phyloP scores from a whole-genome alignment of 1,140 invertebrate genomes.

The Procambarus virginalis region DNA sequence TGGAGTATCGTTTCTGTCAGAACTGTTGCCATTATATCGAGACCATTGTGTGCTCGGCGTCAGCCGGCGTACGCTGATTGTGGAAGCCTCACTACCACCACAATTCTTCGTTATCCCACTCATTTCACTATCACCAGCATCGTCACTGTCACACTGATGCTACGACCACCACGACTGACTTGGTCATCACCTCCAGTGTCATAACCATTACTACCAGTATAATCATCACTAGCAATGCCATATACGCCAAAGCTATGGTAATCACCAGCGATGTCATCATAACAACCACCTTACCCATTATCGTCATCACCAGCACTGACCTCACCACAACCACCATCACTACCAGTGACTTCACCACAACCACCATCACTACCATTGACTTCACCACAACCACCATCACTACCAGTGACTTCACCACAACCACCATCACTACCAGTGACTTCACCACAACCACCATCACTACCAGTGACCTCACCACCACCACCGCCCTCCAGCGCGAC shows the following conservation, averaged over 20 bases:
- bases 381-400: not conserved
- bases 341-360: not conserved
- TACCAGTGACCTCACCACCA: not conserved
- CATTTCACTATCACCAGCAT: no score
- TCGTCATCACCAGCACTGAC: not conserved
- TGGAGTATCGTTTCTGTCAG: not conserved
- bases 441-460: not conserved
- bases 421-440: not conserved
- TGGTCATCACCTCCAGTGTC: no score
- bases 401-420: not conserved
- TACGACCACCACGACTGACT: no score
- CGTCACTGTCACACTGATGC: no score
- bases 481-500: not conserved
- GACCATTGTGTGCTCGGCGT: not conserved
- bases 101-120: no score
- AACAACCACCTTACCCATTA: no score
- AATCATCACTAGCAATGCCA: no score
- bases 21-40: not conserved
- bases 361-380: no score
- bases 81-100: not conserved
- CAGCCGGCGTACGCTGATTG: not conserved
- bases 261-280: no score
- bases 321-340: not conserved
- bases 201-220: no score
- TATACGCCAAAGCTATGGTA: no score